phyloP scores from a whole-genome alignment of 2,113 vertebrate genomes.

The Hyla sarda region DNA sequence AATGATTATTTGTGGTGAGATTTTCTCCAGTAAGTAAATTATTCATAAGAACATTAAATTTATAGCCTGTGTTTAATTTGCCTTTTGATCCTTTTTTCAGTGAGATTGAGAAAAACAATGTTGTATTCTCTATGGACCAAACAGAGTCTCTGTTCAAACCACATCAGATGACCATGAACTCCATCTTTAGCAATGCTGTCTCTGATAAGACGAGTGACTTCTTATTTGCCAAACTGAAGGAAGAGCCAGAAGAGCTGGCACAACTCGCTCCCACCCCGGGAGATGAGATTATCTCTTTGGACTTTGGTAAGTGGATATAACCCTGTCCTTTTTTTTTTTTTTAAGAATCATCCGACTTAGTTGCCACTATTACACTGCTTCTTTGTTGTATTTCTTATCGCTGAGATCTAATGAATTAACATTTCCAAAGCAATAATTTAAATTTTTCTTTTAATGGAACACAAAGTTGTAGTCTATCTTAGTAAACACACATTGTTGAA shows the following conservation, averaged over 20 bases:
- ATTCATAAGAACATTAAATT: background rate
- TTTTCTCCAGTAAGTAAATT: slow-evolving; percentile 39
- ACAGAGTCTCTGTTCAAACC: slow-evolving; percentile 91
- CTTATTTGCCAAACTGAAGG: slow-evolving; percentile 91
- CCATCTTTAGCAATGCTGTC: slow-evolving; percentile 72
- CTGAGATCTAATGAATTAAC: background rate
- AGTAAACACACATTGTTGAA: no score
- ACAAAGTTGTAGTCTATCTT: no score
- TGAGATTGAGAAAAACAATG: slow-evolving; percentile 90
- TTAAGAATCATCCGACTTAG: background rate
- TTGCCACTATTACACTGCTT: background rate
- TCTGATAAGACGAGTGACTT: slow-evolving; percentile 74
- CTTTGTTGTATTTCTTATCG: background rate
- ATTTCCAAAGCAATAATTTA: background rate
- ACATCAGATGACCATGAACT: slow-evolving; percentile 75
- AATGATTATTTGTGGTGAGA: background rate
- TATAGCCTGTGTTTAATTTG: background rate
- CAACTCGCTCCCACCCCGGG: slow-evolving; percentile 92
- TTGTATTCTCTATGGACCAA: slow-evolving; percentile 95
- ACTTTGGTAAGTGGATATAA: slow-evolving; percentile 83
- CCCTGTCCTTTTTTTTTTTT: background rate
- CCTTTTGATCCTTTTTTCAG: slow-evolving; percentile 68
- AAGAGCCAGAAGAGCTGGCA: slow-evolving; percentile 93
- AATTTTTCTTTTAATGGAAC: background rate
- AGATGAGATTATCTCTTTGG: slow-evolving; percentile 87